A percentile compares a stretch with the other conserved stretches of the same genome.
Evolutionary conservation across 1,140 invertebrate genomes (phyloP).

Genomic region (Drosophila saltans): DNA sequence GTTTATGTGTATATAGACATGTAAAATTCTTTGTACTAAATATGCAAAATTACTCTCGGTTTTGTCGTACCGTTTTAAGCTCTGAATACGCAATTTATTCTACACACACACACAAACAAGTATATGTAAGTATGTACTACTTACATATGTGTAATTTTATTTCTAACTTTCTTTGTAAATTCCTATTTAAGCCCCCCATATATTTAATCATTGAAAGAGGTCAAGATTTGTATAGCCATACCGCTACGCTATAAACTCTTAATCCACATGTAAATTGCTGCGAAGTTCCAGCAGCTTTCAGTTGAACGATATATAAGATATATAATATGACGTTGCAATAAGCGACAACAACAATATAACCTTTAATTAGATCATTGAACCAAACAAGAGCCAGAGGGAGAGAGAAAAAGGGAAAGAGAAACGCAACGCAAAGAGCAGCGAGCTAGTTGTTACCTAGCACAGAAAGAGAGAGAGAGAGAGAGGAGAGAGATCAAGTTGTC

Average conservation of each 20-base stretch:
- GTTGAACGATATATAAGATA: background rate
- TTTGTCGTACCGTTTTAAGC: no score
- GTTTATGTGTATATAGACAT: background rate
- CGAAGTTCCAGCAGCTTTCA: background rate
- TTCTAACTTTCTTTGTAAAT: background rate
- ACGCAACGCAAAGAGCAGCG: background rate
- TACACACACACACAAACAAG: constrained; percentile 1
- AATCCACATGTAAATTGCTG: background rate
- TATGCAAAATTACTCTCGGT: background rate
- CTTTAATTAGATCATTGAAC: constrained; percentile 83
- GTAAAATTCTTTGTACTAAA: background rate
- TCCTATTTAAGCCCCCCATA: background rate
- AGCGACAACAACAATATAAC: constrained; percentile 56
- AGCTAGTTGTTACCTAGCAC: constrained; percentile 4
- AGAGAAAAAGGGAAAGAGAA: constrained; percentile 2
- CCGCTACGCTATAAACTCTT: no score
- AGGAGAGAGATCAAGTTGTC: constrained; percentile 8
- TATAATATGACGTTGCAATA: constrained; percentile 14
- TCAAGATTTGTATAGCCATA: no score
- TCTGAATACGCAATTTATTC: no score
- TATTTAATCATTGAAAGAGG: background rate
- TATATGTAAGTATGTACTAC: no score
- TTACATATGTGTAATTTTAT: constrained; percentile 6
- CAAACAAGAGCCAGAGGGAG: constrained; percentile 33
- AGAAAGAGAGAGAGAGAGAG: background rate